These are phyloP conservation scores for Momotus momota DNA, from an alignment of 2,797 vertebrate genomes.

Conservation along the genomic window DNA sequence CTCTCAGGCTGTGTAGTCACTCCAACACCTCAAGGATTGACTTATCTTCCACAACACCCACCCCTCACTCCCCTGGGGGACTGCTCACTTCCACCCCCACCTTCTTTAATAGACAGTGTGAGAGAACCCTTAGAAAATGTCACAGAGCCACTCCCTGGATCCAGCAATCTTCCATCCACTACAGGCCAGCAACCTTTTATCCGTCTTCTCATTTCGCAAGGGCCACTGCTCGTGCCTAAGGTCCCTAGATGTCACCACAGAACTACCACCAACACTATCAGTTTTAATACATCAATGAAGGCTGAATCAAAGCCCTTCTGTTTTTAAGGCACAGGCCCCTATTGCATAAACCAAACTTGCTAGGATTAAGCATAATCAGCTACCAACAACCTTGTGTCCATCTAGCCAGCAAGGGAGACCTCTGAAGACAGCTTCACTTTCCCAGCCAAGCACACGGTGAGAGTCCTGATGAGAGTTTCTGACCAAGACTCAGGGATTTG, in stretches of 20 bases:
- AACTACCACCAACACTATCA: background rate
- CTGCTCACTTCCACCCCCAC: background rate
- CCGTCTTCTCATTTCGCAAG: background rate
- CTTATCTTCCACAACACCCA: background rate
- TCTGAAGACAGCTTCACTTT: background rate
- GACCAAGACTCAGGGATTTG: background rate
- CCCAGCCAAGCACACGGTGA: background rate
- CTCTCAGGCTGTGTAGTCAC: background rate
- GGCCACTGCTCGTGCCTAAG: background rate
- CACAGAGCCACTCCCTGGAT: background rate
- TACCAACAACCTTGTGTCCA: background rate
- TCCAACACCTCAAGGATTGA: background rate
- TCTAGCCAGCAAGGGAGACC: background rate
- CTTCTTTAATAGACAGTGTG: fast-evolving
- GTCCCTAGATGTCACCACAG: background rate
- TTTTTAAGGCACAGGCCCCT: background rate
- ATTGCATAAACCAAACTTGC: fast-evolving
- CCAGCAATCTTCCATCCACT: background rate
- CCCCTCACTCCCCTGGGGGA: background rate
- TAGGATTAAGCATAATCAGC: background rate
- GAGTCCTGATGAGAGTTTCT: background rate
- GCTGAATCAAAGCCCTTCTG: background rate
- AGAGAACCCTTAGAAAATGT: background rate
- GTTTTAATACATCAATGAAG: background rate
- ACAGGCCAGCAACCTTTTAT: background rate